phyloP scores from a whole-genome alignment of 2,888 invertebrate genomes.

The Diadegma fenestrale region DNA sequence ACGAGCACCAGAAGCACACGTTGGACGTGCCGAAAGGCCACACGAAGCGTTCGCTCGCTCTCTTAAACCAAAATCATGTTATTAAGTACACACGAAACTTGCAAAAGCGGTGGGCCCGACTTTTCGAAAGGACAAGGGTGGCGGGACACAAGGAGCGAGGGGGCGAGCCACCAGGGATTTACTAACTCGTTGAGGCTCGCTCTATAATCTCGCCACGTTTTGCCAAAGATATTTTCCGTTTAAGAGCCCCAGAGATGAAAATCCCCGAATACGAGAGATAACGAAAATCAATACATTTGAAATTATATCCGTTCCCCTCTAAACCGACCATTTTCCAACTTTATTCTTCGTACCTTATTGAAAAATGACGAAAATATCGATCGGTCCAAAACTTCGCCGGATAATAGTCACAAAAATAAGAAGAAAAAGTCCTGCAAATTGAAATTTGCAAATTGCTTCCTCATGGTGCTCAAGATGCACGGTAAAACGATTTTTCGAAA shows the following conservation, averaged over 20 bases:
- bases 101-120: neutral
- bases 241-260: slow-evolving; percentile 16
- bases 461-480: no score
- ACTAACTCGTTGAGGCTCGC: slow-evolving; percentile 32
- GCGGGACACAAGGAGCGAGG: neutral
- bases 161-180: neutral
- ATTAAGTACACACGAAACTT: slow-evolving; percentile 49
- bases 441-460: no score
- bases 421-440: no score
- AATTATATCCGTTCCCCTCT: neutral
- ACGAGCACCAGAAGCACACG: slow-evolving; percentile 18
- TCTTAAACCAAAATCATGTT: slow-evolving; percentile 40
- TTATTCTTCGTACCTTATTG: neutral
- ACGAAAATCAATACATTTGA: slow-evolving; percentile 28
- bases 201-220: slow-evolving; percentile 46
- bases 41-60: neutral
- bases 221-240: slow-evolving; percentile 19
- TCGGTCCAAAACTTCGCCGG: no score
- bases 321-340: neutral
- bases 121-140: neutral
- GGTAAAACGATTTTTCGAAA: no score
- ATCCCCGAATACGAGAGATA: neutral
- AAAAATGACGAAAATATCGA: neutral
- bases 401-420: no score
- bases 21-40: slow-evolving; percentile 21